Base-by-base conservation (phyloP, 2,888 invertebrate genomes). In the Lampropteryx suffumata region DNA sequence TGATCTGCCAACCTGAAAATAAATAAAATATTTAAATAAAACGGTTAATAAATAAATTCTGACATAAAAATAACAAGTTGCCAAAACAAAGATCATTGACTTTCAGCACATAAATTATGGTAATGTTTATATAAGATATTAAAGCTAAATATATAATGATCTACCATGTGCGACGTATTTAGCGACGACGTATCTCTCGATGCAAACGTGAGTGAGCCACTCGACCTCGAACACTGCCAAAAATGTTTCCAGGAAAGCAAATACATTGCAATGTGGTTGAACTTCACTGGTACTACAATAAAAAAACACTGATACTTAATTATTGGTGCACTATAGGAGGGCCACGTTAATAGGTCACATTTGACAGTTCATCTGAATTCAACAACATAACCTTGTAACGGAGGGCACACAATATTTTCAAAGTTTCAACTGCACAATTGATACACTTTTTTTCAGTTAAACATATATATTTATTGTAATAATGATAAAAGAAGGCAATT, bases 171-270 rank as follows among this genome's bases (percentile, higher is more conserved):
- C 71, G 11, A 70, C 71, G 56, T 85, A 85, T 65, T 84, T 84
- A 5, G 84, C 78, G 6, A 84, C 64, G 8, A 91, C 79, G 59
- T 85, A 89, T 71, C 91, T 76, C 64, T 91, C 91, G 39, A 91
- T 79, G 57, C 89, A 87, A 24, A 91, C 71, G 46, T 90, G 79
- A 1, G 90, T 83, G 11, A 91, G 67, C 49, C 81, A 77, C 64
- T 87, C 84, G 34, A 90, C 78, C 73, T 91, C 91, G 50, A 84
- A 82, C 7, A 87, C 79, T 30, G 84, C 80, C 57, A 91, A 63
- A 65, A 91, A 83, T 44, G 88, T 88, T 50, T 89, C 85, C 55
- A 85, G 63, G 59, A 90, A 90, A 14, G 67, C 79, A 59, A 69
- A 69, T 52, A 72, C 42, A 37, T 73, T 60, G 64, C 91, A 91